Evolutionary conservation across 2,888 invertebrate species (phyloP), one percentile per base, ranked within the genome.

Genomic region (Leucophora obtusa): DNA sequence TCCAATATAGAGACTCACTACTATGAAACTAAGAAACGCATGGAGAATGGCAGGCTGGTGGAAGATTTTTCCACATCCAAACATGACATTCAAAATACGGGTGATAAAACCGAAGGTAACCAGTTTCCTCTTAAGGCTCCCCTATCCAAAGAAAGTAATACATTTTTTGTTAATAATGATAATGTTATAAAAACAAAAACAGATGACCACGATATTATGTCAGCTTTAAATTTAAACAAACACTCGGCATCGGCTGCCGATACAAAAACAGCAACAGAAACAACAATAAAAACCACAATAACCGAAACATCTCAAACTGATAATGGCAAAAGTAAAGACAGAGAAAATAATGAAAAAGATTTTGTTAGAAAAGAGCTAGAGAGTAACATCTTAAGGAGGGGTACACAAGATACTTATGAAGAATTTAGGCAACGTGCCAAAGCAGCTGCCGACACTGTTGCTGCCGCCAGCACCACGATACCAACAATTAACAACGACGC

Each of bases 351-450:
- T 38, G 82, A 83, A 79, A 82, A 84, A 80, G 79, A 85, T 82
- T 73, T 63, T 70, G 59, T 63, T 72, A 82, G 79, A 75, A 66
- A 60, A 72, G 83, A 82, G 59, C 60, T 79, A 78, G 62, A 80
- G 73, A 56, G 58, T 38, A 71, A 53, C 66, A 68, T 65, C 47
- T 50, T 58, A 18, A 69, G 54, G 71, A 82, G 75, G 69, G 77
- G 58, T 77, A 82, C 60, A 63, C 74, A 80, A 84, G 83, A 84
- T 83, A 85, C 85, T 84, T 88, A 87, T 82, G 89, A 89, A 83
- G 89, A 89, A 87, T 90, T 89, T 88, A 84, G 90, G 90, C 89
- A 89, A 83, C 87, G 86, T 87, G 90, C 90, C 89, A 90, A 89
- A 80, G 87, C 86, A 82, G 86, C 88, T 59, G 84, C 87, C 58